Evolutionary conservation across 2,113 vertebrate species (phyloP).

Genomic region (Carassius gibelio): DNA sequence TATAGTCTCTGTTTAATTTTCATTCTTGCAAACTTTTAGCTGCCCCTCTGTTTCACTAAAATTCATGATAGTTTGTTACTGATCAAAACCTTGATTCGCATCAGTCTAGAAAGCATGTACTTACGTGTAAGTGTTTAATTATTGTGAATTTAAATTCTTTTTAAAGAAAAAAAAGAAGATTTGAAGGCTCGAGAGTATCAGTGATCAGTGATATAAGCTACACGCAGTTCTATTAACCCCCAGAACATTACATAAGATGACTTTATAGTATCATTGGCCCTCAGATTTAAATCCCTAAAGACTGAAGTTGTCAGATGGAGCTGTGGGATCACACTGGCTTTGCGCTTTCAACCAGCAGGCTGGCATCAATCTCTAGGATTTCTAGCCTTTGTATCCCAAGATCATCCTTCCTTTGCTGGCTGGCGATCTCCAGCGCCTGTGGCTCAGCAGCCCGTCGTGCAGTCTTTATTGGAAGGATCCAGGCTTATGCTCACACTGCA

Average conservation of each 20-base stretch:
- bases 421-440: neutral
- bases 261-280: constrained; percentile 14
- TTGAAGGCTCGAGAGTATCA: neutral
- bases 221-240: neutral
- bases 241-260: neutral
- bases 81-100: neutral
- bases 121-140: too few species aligned
- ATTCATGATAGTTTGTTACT: neutral
- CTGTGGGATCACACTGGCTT: constrained; percentile 48
- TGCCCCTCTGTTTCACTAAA: neutral
- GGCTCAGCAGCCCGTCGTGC: neutral
- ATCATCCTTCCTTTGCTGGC: constrained; percentile 21
- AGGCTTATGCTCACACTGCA: neutral
- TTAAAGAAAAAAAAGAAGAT: too few species aligned
- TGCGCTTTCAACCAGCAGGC: constrained; percentile 1
- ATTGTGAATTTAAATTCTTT: too few species aligned
- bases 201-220: neutral
- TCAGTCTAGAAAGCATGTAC: neutral
- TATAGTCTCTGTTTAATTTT: neutral
- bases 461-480: constrained; percentile 34
- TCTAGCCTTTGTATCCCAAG: constrained; percentile 35
- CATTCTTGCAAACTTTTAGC: neutral
- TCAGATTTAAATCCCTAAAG: constrained; percentile 18
- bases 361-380: constrained; percentile 23
- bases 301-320: constrained; percentile 47